Base-by-base conservation (phyloP, 2,113 vertebrate species). In the Arenaria interpres region DNA sequence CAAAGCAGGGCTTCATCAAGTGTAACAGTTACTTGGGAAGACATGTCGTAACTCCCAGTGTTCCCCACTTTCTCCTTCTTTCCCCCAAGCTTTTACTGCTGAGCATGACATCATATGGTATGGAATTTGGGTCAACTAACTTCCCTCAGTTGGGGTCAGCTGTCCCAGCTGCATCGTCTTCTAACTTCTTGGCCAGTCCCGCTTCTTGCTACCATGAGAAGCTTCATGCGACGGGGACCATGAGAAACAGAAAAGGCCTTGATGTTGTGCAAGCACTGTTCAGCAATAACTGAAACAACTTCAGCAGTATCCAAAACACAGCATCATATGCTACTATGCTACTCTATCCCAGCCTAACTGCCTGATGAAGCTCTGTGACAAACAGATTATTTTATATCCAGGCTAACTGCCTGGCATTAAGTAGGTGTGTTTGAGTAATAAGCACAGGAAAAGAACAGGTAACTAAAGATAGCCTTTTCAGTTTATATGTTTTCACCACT, bases 11-110 rank as follows among this genome's bases (percentile, higher is more conserved):
- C 18, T 71, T 60, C 67, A 28, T 48, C 22, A n/a, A 10, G 12
- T 10, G 2, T 27, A 60, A 18, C 12, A 28, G 5, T 32, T 60
- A 32, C 17, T 50, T 60, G 23, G 6, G 4, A 66, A 67, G n/a
- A 20, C 30, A 27, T n/a, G 9, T 14, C 5, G 0, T 27, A 51
- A n/a, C 1, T 51, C 18, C 24, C 32, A 57, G 35, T 3, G 7
- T 14, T 8, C 10, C 19, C 16, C 2, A 0, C 19, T 48, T 76
- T 19, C 17, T 67, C 5, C 27, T 72, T 59, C 18, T 54, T 50
- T 12, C 16, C 6, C 1, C 0, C 2, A 16, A 48, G 25, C 10
- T 60, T 74, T 76, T 71, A 18, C 18, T 24, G 6, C 13, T 59
- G 18, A 69, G 21, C 18, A 39, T 4, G 3, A 10, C 9, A 11